Conservation (phyloP, 2,888 invertebrate species). For the Linnaemya tessellans region DNA sequence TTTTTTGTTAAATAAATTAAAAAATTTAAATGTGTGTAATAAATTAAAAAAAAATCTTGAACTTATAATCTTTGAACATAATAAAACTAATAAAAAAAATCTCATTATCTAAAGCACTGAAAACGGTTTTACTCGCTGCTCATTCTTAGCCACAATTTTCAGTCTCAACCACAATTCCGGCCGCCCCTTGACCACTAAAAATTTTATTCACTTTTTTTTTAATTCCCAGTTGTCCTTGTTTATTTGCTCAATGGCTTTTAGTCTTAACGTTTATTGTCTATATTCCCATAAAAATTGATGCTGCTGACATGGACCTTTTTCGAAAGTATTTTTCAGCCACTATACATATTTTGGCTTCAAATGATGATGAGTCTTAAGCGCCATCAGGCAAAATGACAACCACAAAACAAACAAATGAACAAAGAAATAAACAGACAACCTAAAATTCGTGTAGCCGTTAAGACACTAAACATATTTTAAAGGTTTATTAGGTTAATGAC, state of each 20-base stretch:
- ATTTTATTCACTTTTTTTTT: not conserved
- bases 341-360: not conserved
- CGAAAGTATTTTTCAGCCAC: not conserved
- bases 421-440: conserved; percentile 11
- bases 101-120: conserved; percentile 1
- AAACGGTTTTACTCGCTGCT: not conserved
- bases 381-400: conserved; percentile 10
- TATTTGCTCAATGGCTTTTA: conserved; percentile 31
- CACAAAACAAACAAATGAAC: not conserved
- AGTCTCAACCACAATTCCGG: not conserved
- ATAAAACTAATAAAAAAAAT: not conserved
- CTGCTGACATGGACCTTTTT: conserved; percentile 14
- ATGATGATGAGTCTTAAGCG: conserved; percentile 10
- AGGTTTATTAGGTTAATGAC: conserved; percentile 60
- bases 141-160: not conserved
- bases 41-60: not conserved
- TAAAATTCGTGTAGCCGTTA: conserved; percentile 30
- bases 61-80: not conserved
- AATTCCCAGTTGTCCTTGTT: not conserved
- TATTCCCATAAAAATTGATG: not conserved
- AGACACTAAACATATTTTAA: conserved; percentile 52
- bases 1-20: not conserved
- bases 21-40: not conserved
- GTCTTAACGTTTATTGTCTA: conserved; percentile 30
- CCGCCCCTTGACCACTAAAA: not conserved